Conservation (phyloP, 2,113 vertebrate genomes). For the Mungos mungo region DNA sequence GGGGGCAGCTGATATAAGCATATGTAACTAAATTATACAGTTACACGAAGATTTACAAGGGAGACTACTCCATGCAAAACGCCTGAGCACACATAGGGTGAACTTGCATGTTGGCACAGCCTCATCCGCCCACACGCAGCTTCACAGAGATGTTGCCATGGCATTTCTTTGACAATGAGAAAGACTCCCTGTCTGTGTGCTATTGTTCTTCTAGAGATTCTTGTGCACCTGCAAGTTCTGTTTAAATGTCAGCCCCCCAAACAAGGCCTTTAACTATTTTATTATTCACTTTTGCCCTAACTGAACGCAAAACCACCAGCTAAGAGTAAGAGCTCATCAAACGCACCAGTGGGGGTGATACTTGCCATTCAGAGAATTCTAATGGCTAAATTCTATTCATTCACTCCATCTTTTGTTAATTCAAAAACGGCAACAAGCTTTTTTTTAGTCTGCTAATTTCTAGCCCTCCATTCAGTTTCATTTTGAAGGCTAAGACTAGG, state of each 20-base stretch:
- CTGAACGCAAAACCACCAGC: neutral
- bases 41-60: neutral
- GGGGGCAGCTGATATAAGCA: neutral
- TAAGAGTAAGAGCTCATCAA: fast-evolving
- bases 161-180: slow-evolving; percentile 44
- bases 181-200: neutral
- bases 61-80: neutral
- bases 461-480: neutral
- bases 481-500: neutral
- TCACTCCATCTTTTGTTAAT: slow-evolving; percentile 18
- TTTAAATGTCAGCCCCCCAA: slow-evolving; percentile 35
- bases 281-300: neutral
- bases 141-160: slow-evolving; percentile 71
- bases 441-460: neutral
- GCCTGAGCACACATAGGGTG: neutral
- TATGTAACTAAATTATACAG: neutral
- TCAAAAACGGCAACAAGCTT: neutral
- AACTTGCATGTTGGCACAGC: neutral
- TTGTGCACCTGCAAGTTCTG: slow-evolving; percentile 23
- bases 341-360: fast-evolving
- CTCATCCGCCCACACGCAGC: neutral
- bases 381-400: neutral
- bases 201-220: slow-evolving; percentile 56
- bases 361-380: neutral
- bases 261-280: neutral